Percentiles rank a stretch among this genome's conserved stretches.
These are phyloP conservation scores for Gasteruption jaculator DNA, from an alignment of 2,888 invertebrate genomes.

Conservation along the genomic window DNA sequence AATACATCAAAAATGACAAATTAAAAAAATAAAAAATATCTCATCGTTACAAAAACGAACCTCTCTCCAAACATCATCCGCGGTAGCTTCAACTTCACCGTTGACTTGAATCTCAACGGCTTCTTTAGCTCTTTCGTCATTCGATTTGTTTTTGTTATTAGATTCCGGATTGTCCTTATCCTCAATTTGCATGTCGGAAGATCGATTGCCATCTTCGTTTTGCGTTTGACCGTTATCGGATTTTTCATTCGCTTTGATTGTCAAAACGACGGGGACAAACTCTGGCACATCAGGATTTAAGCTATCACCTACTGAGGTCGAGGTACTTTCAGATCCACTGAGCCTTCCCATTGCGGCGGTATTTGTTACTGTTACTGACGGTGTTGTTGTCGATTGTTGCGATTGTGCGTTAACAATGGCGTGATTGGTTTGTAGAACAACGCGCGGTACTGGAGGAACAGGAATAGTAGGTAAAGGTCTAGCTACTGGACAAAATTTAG, in stretches of 20 bases:
- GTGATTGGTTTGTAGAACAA: conserved; percentile 50
- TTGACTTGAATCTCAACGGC: conserved; percentile 26
- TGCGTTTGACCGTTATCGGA: conserved; percentile 30
- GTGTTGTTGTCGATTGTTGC: no score
- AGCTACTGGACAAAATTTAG: conserved; percentile 57
- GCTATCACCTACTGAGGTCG: conserved; percentile 53
- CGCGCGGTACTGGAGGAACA: conserved; percentile 68
- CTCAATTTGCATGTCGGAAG: no score
- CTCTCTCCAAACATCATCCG: conserved; percentile 59
- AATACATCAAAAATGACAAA: background rate
- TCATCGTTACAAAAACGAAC: conserved; percentile 42
- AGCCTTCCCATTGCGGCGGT: conserved; percentile 22
- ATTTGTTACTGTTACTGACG: no score
- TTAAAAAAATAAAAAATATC: background rate
- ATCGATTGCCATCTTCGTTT: conserved; percentile 34
- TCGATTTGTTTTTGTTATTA: conserved; percentile 21
- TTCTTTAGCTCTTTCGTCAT: conserved; percentile 39
- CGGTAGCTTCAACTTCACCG: conserved; percentile 25
- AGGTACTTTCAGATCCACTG: conserved; percentile 37
- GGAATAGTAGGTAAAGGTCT: conserved; percentile 65
- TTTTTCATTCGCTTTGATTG: conserved; percentile 12
- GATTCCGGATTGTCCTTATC: conserved; percentile 18
- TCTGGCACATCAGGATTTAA: conserved; percentile 85
- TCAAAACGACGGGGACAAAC: conserved; percentile 64
- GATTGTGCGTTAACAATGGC: no score